phyloP scores from a whole-genome alignment of 1,140 invertebrate genomes.

The Heliothis virescens region DNA sequence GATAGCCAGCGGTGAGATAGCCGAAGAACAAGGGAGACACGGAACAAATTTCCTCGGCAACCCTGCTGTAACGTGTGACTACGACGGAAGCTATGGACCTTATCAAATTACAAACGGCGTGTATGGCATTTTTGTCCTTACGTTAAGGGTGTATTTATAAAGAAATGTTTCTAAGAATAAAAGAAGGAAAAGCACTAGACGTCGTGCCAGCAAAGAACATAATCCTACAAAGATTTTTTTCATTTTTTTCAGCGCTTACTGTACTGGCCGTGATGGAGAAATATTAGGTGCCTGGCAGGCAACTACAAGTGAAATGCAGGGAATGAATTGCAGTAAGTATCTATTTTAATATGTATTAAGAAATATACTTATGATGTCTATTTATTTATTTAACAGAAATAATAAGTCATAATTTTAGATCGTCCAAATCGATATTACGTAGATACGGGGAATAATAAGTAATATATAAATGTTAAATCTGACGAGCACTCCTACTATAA shows the following conservation, averaged over 20 bases:
- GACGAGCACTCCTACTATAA: no score
- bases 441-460: no score
- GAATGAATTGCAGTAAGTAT: slow-evolving; percentile 87
- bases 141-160: background rate
- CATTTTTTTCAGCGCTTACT: slow-evolving; percentile 83
- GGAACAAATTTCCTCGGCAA: slow-evolving; percentile 83
- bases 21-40: slow-evolving; percentile 83
- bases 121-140: slow-evolving; percentile 72
- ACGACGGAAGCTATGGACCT: slow-evolving; percentile 87
- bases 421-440: background rate
- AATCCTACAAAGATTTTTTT: background rate
- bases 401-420: no score
- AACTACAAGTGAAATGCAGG: slow-evolving; percentile 68
- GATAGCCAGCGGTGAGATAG: slow-evolving; percentile 80
- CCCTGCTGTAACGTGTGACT: slow-evolving; percentile 85
- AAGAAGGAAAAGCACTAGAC: no score
- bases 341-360: background rate
- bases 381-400: no score
- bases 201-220: no score
- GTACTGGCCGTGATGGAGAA: slow-evolving; percentile 84
- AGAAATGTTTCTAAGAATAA: no score
- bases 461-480: no score
- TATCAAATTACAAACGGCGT: slow-evolving; percentile 83
- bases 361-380: background rate
- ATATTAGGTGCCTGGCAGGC: slow-evolving; percentile 83